phyloP scores from a whole-genome alignment of 2,797 vertebrate species.

The Phataginus tetradactyla region DNA sequence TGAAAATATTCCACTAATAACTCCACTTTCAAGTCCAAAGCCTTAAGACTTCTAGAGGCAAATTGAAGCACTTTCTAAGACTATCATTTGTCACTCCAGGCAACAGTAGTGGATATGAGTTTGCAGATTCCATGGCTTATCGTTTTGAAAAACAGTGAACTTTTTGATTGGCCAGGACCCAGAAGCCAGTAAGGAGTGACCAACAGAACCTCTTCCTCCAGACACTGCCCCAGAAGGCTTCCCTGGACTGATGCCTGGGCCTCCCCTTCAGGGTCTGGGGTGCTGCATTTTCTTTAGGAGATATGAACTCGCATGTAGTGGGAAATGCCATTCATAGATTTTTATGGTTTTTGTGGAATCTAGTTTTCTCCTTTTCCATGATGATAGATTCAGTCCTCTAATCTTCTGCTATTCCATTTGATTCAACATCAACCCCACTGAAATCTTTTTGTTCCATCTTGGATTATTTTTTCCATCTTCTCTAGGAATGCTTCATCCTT shows the following conservation, averaged over 20 bases:
- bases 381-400: constrained; percentile 63
- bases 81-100: neutral
- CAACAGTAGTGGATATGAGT: neutral
- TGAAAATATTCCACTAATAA: neutral
- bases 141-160: constrained; percentile 14
- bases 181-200: neutral
- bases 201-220: neutral
- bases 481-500: constrained; percentile 58
- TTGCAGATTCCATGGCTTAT: neutral
- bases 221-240: neutral
- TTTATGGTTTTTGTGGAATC: constrained; percentile 45
- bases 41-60: neutral
- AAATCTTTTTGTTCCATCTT: constrained; percentile 74
- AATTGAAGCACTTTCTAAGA: neutral
- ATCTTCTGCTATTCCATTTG: constrained; percentile 68
- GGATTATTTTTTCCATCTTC: constrained; percentile 78
- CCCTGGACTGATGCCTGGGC: neutral
- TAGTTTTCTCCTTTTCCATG: constrained; percentile 51
- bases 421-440: constrained; percentile 58
- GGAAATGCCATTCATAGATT: constrained; percentile 6
- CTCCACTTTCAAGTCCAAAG: neutral
- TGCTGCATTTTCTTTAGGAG: neutral
- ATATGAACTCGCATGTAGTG: neutral
- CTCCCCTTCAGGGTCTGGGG: neutral
- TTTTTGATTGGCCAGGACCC: neutral